Evolutionary conservation across 1,140 invertebrate species (phyloP).

Genomic region (Drosophila bocqueti): DNA sequence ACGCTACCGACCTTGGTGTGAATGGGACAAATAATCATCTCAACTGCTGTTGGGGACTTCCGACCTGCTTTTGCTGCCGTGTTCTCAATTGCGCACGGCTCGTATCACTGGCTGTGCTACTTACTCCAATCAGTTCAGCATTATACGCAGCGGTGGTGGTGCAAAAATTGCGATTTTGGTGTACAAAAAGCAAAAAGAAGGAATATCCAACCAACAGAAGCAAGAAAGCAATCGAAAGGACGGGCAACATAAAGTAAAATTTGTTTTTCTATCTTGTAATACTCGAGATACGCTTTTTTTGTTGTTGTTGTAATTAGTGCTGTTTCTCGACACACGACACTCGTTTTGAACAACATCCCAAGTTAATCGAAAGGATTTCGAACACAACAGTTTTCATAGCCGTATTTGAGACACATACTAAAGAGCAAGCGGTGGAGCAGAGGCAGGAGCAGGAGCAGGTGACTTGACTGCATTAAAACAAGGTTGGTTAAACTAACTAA

Average conservation of each 20-base stretch:
- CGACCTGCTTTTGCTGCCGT: conserved; percentile 56
- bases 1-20: conserved; percentile 54
- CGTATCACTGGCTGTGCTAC: conserved; percentile 62
- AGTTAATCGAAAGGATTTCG: conserved; percentile 5
- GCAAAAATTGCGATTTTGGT: conserved; percentile 85
- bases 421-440: conserved; percentile 9
- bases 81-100: conserved; percentile 43
- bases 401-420: conserved; percentile 10
- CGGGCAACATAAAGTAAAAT: conserved; percentile 49
- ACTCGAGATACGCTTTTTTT: conserved; percentile 11
- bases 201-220: conserved; percentile 44
- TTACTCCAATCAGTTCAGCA: conserved; percentile 58
- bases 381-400: conserved; percentile 7
- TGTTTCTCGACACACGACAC: neutral
- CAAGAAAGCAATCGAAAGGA: conserved; percentile 39
- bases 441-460: conserved; percentile 1
- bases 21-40: conserved; percentile 64
- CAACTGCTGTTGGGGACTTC: conserved; percentile 51
- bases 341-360: neutral
- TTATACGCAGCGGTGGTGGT: conserved; percentile 66
- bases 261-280: conserved; percentile 27
- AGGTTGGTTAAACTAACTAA: conserved; percentile 21
- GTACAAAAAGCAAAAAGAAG: conserved; percentile 81
- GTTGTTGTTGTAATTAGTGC: conserved; percentile 3
- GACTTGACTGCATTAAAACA: conserved; percentile 13